Base-by-base conservation (phyloP, 2,113 vertebrate genomes). In the Pyrgilauda ruficollis region DNA sequence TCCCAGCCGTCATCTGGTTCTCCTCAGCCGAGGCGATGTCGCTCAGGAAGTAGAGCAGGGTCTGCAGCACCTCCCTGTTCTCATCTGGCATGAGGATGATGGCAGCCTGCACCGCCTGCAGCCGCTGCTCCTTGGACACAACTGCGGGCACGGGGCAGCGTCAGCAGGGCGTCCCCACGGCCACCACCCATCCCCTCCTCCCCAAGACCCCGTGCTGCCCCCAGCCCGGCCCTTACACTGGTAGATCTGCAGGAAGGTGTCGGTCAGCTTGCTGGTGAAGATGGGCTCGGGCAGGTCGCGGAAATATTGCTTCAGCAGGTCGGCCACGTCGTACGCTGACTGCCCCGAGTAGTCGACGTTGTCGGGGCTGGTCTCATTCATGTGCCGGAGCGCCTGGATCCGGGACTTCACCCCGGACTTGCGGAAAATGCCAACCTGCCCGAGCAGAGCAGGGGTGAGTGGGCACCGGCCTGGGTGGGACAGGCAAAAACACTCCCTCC, bases 301-400 rank as follows among this genome's bases (percentile, higher is more conserved):
- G 97, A 99, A 99, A 81, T 99, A 99, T 55, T 99, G 98, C 95
- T 99, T 99, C 74, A 99, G 94, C 96, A 99, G 95, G 94, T 99
- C 98, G 0, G 98, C 98, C 94, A 99, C 98, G 3, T 99, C 98
- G 0, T 99, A 99, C 1, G 98, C 98, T 0, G 98, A 99, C 94
- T 99, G 98, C 80, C 98, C 98, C 1, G 98, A 96, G 2, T 99
- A 99, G 86, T 83, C 98, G 63, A 99, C 98, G 1, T 98, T 94
- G 86, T 99, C 98, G 0, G 98, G 98, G 27, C 98, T 98, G 58
- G 66, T 96, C 82, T 99, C 98, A 0, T 98, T 99, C 98, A 98
- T 98, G 89, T 98, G 98, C 56, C 98, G 96, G 30, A 99, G 97
- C 1, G 89, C 97, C 97, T 99, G 98, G 89, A 99, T 99, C 43